A percentile compares a stretch with the other conserved stretches of the same genome.
phyloP scores from a whole-genome alignment of 1,140 invertebrate species.

The Agrypnia vestita region DNA sequence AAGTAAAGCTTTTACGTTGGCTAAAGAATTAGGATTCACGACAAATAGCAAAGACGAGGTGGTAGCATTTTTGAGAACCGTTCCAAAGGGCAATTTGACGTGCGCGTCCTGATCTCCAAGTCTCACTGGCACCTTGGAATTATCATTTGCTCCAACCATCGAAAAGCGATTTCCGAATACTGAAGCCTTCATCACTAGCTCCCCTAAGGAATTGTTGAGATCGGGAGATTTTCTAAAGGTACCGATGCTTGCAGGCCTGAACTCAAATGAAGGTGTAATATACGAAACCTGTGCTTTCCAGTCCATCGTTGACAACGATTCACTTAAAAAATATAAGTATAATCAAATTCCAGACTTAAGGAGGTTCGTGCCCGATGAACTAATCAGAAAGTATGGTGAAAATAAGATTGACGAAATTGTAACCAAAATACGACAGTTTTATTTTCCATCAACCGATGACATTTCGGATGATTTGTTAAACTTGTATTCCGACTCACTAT shows the following conservation, averaged over 20 bases:
- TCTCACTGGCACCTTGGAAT: background rate
- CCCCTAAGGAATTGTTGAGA: background rate
- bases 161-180: constrained; percentile 47
- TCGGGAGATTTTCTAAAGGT: constrained; percentile 62
- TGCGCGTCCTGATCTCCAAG: constrained; percentile 24
- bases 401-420: background rate
- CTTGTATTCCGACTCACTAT: background rate
- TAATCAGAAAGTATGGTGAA: background rate
- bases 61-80: constrained; percentile 68
- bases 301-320: background rate
- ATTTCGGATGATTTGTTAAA: background rate
- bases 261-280: constrained; percentile 63
- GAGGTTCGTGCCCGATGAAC: constrained; percentile 10
- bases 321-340: background rate
- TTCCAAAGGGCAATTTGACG: constrained; percentile 59
- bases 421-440: background rate
- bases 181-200: background rate
- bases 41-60: constrained; percentile 66
- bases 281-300: background rate
- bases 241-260: constrained; percentile 66
- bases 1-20: constrained; percentile 65
- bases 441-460: background rate
- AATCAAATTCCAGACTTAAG: background rate
- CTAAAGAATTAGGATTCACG: constrained; percentile 66
- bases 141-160: constrained; percentile 22